Conservation (phyloP, 2,888 invertebrate genomes). For the Drosophila paramelanica region DNA sequence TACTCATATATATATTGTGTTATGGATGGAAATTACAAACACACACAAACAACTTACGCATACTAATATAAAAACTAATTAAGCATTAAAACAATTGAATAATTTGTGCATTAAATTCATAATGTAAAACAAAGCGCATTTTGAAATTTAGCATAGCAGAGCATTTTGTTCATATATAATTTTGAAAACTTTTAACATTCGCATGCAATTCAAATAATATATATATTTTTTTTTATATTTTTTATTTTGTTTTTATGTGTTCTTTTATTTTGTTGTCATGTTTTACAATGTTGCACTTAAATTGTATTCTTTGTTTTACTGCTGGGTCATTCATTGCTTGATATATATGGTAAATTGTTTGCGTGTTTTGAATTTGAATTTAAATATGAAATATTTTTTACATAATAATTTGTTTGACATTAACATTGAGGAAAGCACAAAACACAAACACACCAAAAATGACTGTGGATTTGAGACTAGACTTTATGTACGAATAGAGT, state of each 20-base stretch:
- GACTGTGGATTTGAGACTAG: slow-evolving; percentile 56
- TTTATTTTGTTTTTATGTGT: slow-evolving; percentile 34
- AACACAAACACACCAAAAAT: slow-evolving; percentile 67
- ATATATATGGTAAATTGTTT: slow-evolving; percentile 70
- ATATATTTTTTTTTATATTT: slow-evolving; percentile 25
- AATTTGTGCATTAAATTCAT: slow-evolving; percentile 67
- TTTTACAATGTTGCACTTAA: slow-evolving; percentile 79
- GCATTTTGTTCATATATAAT: slow-evolving; percentile 54
- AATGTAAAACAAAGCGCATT: slow-evolving; percentile 73
- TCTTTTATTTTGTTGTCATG: slow-evolving; percentile 62
- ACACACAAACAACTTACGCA: slow-evolving; percentile 82
- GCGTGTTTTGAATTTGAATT: slow-evolving; percentile 62
- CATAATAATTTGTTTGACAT: slow-evolving; percentile 50
- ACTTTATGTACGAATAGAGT: slow-evolving; percentile 38
- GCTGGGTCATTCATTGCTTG: slow-evolving; percentile 59
- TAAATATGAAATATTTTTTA: slow-evolving; percentile 14
- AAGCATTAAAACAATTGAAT: slow-evolving; percentile 72
- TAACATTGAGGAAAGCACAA: slow-evolving; percentile 58
- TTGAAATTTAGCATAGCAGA: slow-evolving; percentile 69
- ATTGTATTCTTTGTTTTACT: slow-evolving; percentile 63
- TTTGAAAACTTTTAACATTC: slow-evolving; percentile 62
- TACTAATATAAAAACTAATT: slow-evolving; percentile 43
- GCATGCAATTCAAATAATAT: slow-evolving; percentile 61
- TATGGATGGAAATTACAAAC: slow-evolving; percentile 55
- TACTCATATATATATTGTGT: slow-evolving; percentile 6